These are phyloP conservation scores for Bombus waltoni DNA, from an alignment of 1,140 invertebrate species.

Conservation along the genomic window DNA sequence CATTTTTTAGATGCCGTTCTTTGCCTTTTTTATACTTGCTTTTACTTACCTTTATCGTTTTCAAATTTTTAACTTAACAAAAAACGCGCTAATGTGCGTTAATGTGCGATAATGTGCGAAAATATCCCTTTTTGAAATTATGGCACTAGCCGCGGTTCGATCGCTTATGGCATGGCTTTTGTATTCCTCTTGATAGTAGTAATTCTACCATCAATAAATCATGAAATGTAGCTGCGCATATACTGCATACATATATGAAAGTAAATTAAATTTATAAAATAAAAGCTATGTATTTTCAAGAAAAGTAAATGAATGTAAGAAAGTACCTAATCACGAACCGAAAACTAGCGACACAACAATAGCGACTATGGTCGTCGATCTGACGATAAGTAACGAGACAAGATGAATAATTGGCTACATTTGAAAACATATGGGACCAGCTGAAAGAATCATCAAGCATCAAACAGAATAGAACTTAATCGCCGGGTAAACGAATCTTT, in stretches of 20 bases:
- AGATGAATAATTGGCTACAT: too few species aligned
- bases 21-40: neutral
- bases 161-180: neutral
- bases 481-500: conserved; percentile 49
- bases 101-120: neutral
- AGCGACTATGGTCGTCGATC: too few species aligned
- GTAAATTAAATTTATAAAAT: too few species aligned
- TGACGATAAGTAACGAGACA: too few species aligned
- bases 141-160: neutral
- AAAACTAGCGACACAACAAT: too few species aligned
- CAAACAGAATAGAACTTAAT: neutral
- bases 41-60: neutral
- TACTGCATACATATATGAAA: too few species aligned
- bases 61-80: neutral
- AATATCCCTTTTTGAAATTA: neutral
- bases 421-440: too few species aligned
- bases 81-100: too few species aligned
- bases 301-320: neutral
- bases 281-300: too few species aligned
- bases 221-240: neutral
- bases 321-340: too few species aligned
- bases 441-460: too few species aligned
- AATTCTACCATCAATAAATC: neutral
- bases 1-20: neutral
- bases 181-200: neutral